Base-by-base conservation (phyloP, 37 sponge, comb jelly and placozoan species). In the Diacarnus erythraeanus region DNA sequence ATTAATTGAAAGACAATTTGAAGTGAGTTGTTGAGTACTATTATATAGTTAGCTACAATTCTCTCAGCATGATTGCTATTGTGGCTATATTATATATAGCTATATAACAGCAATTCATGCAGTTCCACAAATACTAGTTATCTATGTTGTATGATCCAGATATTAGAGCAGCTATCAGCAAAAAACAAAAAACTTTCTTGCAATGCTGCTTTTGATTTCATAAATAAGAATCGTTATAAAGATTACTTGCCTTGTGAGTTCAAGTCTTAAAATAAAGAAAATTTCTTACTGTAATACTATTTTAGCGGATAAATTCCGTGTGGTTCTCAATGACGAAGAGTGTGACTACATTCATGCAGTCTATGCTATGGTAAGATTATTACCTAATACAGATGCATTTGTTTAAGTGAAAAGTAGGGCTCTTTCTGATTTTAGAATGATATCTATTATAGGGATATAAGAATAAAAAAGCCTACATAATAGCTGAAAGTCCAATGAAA, bases 311-410 rank as follows among this genome's bases (percentile, higher is more conserved):
- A 69, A 23, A 22, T 61, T 42, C n/a, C 40, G 78, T 42, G 85
- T 84, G 36, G 26, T 57, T 17, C 54, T 77, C 25, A 26, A 82
- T 15, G 56, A 12, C 4, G 77, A 44, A 36, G 8, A 42, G 33
- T 37, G 36, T 38, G 51, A 35, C 43, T 88, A 88, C 73, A 88
- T 88, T 29, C 75, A 88, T 82, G 88, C 88, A 23, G 35, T 57
- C 34, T 88, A 64, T 72, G 83, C 40, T 12, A 73, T 77, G 64
- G 88, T 88, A 60, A 77, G 88, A 68, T 59, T 2, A 69, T 2
- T 27, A n/a, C n/a, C n/a, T n/a, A n/a, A n/a, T n/a, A n/a, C n/a
- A n/a, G n/a, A n/a, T n/a, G n/a, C n/a, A n/a, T n/a, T n/a, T n/a
- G n/a, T n/a, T n/a, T n/a, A n/a, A n/a, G n/a, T n/a, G n/a, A n/a